These are phyloP conservation scores for Trichogramma dendrolimi DNA, from an alignment of 2,888 invertebrate species.

Conservation along the genomic window DNA sequence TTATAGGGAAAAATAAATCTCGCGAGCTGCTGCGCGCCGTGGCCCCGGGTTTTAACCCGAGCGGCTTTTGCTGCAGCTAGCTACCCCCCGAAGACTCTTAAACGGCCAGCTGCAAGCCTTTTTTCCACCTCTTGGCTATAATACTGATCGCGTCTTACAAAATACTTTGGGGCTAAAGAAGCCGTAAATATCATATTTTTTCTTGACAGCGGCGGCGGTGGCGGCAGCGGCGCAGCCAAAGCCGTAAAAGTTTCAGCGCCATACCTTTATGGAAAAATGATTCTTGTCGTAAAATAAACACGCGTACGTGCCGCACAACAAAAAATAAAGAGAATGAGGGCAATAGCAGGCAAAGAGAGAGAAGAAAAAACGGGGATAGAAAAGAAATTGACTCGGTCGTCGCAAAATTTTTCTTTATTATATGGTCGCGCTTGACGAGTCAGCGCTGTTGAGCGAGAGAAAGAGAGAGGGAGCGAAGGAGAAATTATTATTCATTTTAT, in stretches of 20 bases:
- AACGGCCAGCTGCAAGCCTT: constrained; percentile 19
- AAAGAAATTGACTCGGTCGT: constrained; percentile 5
- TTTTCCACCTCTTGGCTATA: constrained; percentile 13
- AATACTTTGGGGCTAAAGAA: constrained; percentile 23
- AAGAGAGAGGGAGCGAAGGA: not conserved
- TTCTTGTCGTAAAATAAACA: constrained; percentile 5
- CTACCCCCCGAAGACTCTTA: constrained; percentile 2
- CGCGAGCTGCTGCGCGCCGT: too few species aligned
- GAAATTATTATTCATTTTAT: not conserved
- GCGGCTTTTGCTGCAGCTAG: too few species aligned
- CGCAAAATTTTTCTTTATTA: not conserved
- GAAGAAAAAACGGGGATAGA: not conserved
- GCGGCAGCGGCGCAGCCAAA: not conserved
- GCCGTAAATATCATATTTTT: constrained; percentile 22
- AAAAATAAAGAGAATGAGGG: not conserved
- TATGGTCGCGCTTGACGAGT: not conserved
- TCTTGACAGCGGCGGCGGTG: not conserved
- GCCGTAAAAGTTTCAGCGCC: not conserved
- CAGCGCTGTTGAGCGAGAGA: not conserved
- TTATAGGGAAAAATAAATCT: not conserved
- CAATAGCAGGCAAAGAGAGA: not conserved
- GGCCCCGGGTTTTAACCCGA: too few species aligned
- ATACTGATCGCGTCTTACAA: constrained; percentile 24
- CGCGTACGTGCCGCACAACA: not conserved
- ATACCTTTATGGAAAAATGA: constrained; percentile 12